These are phyloP conservation scores for Pedetes capensis DNA, from an alignment of 2,113 vertebrate species.

Conservation along the genomic window DNA sequence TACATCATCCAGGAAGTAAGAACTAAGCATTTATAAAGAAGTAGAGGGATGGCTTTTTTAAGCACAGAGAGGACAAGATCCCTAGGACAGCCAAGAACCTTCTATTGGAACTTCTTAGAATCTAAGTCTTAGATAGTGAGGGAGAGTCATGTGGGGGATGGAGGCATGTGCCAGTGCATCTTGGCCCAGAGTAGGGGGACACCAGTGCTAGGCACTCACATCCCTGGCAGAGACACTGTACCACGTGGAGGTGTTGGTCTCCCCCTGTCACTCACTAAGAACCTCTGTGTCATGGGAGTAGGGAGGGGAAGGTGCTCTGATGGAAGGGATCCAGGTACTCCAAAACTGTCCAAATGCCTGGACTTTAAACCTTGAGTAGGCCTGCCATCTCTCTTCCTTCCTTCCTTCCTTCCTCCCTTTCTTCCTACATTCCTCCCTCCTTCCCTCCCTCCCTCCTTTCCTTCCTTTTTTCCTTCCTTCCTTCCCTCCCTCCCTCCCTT, in stretches of 20 bases:
- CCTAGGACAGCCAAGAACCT: background rate
- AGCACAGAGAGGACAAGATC: background rate
- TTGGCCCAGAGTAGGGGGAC: background rate
- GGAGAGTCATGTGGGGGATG: background rate
- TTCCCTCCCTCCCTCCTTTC: too few species aligned
- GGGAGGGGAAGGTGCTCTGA: background rate
- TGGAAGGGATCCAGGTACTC: background rate
- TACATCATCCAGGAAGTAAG: background rate
- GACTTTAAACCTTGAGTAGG: background rate
- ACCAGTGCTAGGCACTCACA: background rate
- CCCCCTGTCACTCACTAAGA: background rate
- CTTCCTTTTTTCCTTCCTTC: background rate
- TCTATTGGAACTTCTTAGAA: background rate
- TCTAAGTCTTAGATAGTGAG: background rate
- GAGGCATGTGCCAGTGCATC: too few species aligned
- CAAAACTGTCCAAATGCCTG: background rate
- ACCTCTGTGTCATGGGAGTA: background rate
- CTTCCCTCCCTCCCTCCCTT: fast-evolving
- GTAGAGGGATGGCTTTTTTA: background rate
- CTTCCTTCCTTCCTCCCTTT: fast-evolving
- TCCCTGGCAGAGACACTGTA: background rate
- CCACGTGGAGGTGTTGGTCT: too few species aligned
- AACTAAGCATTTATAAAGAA: background rate
- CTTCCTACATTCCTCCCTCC: background rate
- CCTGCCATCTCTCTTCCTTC: background rate